Base-by-base conservation (phyloP, 2,888 invertebrate species). In the Napeogenes inachia region DNA sequence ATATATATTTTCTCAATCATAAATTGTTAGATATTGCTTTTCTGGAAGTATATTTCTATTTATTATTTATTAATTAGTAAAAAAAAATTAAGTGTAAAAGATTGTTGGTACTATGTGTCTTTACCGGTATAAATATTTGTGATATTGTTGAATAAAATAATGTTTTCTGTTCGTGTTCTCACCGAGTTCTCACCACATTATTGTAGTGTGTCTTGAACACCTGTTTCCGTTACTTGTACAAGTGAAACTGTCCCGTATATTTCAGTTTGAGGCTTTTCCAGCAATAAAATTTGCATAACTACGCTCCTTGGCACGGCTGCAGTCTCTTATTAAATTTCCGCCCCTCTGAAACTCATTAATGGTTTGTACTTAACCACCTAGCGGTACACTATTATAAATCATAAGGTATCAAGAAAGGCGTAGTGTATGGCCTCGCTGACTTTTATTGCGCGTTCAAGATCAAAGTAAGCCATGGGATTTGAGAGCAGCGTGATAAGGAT, bases 211-310 rank as follows among this genome's bases (percentile, higher is more conserved):
- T 50, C 10, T 2, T 13, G 4, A 21, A 30, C 10, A 30, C 50
- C 21, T 30, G 50, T 50, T 30, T 42, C 2, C 30, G 30, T 30
- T 30, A 30, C 30, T 50, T 30, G 50, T 50, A 8, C 50, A 50
- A 50, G 50, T 50, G 10, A 64, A 57, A 32, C 33, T 55, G 5
- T 13, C 57, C 76, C 79, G 79, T 85, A 71, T 74, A 71, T 82
- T 78, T 69, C 76, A 69, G 63, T 66, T 67, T 75, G 73, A 82
- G 85, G 87, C 80, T 86, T 85, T 83, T 75, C 78, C 78, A 81
- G 81, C 87, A 82, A 88, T 89, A 89, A 89, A 89, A 89, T 89
- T 89, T 89, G 87, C 89, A 89, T 89, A 89, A 89, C 87, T 88
- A 87, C 89, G 87, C 83, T 82, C 80, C 84, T 80, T 79, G 81